phyloP scores from a whole-genome alignment of 2,113 vertebrate species.

The Elephantulus edwardii region DNA sequence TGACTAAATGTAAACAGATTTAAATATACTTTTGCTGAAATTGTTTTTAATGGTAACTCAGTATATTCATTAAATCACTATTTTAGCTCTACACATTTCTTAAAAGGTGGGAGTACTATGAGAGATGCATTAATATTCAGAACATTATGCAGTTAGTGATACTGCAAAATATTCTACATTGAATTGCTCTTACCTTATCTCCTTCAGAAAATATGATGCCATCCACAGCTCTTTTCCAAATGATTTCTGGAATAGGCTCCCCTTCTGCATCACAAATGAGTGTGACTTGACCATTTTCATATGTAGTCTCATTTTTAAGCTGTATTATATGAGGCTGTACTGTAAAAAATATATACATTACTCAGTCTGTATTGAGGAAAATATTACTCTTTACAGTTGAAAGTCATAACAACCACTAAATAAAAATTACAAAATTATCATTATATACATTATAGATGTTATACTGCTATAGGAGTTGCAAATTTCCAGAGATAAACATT shows the following conservation, averaged over 20 bases:
- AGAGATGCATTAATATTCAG: neutral
- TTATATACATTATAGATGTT: no score
- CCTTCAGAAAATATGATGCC: conserved; percentile 92
- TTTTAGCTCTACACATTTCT: neutral
- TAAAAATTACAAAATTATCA: neutral
- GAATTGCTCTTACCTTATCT: conserved; percentile 89
- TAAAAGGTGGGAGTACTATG: neutral
- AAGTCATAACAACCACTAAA: neutral
- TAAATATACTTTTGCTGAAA: neutral
- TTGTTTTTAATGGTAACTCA: neutral
- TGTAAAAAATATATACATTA: conserved; percentile 88
- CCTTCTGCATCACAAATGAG: conserved; percentile 96
- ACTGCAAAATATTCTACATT: neutral
- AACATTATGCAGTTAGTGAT: neutral
- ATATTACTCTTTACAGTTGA: neutral
- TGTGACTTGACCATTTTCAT: conserved; percentile 93
- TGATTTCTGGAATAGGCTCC: conserved; percentile 95
- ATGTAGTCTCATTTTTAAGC: conserved; percentile 94
- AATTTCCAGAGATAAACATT: neutral
- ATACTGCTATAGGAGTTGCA: neutral
- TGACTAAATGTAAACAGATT: neutral
- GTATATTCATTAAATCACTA: no score
- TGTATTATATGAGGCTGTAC: conserved; percentile 98
- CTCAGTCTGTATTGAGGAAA: conserved; percentile 50
- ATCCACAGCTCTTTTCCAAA: conserved; percentile 94